Percentiles rank a stretch among this genome's conserved stretches.
Conservation (phyloP, 2,113 vertebrate genomes). For the Typhlomys cinereus region DNA sequence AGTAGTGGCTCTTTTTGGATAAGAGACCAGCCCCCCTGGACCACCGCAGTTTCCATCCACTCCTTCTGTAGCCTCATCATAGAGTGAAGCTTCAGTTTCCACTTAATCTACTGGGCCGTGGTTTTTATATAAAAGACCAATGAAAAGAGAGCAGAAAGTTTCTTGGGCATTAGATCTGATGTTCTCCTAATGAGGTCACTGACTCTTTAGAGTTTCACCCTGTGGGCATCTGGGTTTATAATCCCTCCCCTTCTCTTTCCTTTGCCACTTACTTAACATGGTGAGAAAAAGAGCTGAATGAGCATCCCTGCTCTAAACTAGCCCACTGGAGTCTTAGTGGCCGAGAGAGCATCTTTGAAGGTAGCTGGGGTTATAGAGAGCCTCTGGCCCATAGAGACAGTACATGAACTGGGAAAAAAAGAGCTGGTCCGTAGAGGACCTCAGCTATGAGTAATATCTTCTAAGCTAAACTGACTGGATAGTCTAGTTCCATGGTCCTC, state of each 20-base stretch:
- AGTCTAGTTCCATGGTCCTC: not conserved
- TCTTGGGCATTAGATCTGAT: not conserved
- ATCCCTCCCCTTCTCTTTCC: not conserved
- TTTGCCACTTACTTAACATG: not conserved
- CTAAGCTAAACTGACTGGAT: not conserved
- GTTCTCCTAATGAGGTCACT: conserved; percentile 12
- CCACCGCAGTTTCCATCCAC: not conserved
- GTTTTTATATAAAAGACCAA: conserved; percentile 44
- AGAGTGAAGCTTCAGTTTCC: not conserved
- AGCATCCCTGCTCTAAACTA: not conserved
- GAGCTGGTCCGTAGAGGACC: not conserved
- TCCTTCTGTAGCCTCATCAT: not conserved
- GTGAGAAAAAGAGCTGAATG: not conserved
- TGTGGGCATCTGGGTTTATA: not conserved
- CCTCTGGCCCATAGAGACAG: not conserved
- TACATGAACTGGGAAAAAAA: not conserved
- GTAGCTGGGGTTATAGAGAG: not conserved
- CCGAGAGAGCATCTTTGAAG: not conserved
- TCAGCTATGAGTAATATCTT: not conserved
- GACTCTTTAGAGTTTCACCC: not conserved
- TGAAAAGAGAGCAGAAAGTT: not conserved
- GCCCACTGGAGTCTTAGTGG: not conserved
- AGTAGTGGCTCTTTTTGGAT: not conserved
- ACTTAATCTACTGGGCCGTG: conserved; percentile 11
- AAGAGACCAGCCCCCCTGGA: not conserved